These are phyloP conservation scores for Spea hammondii DNA, from an alignment of 2,797 vertebrate species.

Conservation along the genomic window DNA sequence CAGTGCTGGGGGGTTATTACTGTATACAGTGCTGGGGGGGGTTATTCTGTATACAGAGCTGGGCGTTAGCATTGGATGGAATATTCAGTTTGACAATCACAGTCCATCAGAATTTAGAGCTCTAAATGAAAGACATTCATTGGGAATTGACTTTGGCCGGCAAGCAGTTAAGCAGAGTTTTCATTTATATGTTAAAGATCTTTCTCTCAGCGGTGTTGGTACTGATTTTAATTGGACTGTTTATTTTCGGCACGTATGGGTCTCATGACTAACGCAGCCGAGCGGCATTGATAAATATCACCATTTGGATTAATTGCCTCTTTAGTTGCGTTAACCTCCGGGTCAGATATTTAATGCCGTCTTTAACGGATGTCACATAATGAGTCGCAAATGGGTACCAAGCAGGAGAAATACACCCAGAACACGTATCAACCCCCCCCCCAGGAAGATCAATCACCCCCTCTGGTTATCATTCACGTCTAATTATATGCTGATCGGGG, in stretches of 20 bases:
- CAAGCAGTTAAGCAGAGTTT: too few species aligned
- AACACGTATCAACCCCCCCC: not conserved
- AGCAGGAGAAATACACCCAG: not conserved
- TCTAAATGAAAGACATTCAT: too few species aligned
- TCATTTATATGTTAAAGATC: too few species aligned
- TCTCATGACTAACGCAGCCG: not conserved
- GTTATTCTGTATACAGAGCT: too few species aligned
- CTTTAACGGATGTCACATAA: constrained; percentile 13
- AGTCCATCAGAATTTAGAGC: too few species aligned
- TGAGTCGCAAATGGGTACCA: constrained; percentile 7
- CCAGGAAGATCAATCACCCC: not conserved
- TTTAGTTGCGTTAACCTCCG: not conserved
- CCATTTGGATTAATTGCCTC: constrained; percentile 9
- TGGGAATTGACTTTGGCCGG: too few species aligned
- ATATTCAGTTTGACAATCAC: too few species aligned
- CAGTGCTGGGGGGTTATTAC: too few species aligned
- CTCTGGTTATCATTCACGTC: too few species aligned
- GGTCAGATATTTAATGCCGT: constrained; percentile 4
- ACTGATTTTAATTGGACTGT: constrained; percentile 3
- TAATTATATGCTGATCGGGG: too few species aligned
- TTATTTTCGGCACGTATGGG: not conserved
- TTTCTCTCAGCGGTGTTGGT: constrained; percentile 14
- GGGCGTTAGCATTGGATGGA: too few species aligned
- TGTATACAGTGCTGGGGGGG: too few species aligned
- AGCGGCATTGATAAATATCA: constrained; percentile 1